These are phyloP conservation scores for Beris chalybata DNA, from an alignment of 2,888 invertebrate genomes.

Conservation along the genomic window DNA sequence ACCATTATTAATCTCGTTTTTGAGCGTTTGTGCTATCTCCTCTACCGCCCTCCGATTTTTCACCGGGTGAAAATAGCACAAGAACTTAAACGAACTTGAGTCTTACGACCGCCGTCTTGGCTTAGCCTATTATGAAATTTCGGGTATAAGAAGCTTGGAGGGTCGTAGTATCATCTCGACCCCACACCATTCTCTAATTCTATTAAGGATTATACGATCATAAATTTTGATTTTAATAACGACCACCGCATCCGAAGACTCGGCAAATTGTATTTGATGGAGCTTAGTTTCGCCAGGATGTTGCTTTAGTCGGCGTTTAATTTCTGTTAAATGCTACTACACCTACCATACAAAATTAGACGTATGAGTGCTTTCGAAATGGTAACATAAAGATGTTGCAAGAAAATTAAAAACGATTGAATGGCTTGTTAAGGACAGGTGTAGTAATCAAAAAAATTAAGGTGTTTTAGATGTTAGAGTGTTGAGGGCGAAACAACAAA, in stretches of 20 bases:
- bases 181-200: conserved; percentile 22
- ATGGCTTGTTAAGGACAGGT: too few relatives aligned
- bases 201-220: conserved; percentile 34
- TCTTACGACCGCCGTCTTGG: not conserved
- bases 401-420: too few relatives aligned
- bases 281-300: conserved; percentile 22
- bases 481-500: too few relatives aligned
- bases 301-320: too few relatives aligned
- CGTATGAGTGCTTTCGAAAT: too few relatives aligned
- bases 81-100: not conserved
- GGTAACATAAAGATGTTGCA: too few relatives aligned
- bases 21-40: not conserved
- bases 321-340: too few relatives aligned
- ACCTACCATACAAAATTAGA: too few relatives aligned
- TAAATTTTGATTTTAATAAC: conserved; percentile 40
- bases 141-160: conserved; percentile 13
- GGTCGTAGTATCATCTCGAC: conserved; percentile 11
- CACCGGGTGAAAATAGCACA: not conserved
- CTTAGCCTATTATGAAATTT: conserved; percentile 17
- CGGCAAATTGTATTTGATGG: conserved; percentile 35
- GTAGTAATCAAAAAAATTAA: too few relatives aligned
- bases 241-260: conserved; percentile 24
- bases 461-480: too few relatives aligned
- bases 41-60: not conserved
- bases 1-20: not conserved